These are phyloP conservation scores for Platycheirus albimanus DNA, from an alignment of 2,888 invertebrate species.

Conservation along the genomic window DNA sequence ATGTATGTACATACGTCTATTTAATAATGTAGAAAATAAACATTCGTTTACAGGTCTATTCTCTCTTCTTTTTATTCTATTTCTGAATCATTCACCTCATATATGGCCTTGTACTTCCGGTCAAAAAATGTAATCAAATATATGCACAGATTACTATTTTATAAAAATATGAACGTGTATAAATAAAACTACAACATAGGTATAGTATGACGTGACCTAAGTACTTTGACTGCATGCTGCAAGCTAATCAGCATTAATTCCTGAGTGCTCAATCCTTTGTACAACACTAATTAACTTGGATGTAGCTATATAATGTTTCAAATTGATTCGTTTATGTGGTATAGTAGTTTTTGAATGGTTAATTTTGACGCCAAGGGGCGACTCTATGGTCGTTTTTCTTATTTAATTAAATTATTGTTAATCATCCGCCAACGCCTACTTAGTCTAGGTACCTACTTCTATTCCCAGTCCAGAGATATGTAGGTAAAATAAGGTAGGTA, in stretches of 20 bases:
- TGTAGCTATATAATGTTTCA: constrained; percentile 47
- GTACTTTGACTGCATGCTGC: constrained; percentile 55
- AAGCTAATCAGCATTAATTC: constrained; percentile 60
- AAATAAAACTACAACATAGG: constrained; percentile 1
- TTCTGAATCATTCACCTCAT: too few species aligned
- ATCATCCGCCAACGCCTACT: constrained; percentile 48
- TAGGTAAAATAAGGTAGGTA: not conserved
- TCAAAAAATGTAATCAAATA: constrained; percentile 52
- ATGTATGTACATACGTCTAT: too few species aligned
- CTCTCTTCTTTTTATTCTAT: too few species aligned
- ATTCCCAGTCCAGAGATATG: not conserved
- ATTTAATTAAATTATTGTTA: constrained; percentile 42
- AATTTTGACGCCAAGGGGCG: constrained; percentile 1
- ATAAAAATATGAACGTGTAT: not conserved
- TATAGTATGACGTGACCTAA: constrained; percentile 41
- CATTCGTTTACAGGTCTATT: too few species aligned
- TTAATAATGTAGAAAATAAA: too few species aligned
- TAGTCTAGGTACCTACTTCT: not conserved
- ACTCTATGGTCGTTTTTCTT: not conserved
- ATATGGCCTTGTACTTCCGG: constrained; percentile 74
- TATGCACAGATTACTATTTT: not conserved
- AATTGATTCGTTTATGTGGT: constrained; percentile 41
- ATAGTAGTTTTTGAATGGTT: not conserved
- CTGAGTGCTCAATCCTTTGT: constrained; percentile 51
- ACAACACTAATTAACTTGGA: constrained; percentile 39